Evolutionary conservation across 2,888 invertebrate genomes (phyloP).

Genomic region (Phyto melanocephala): DNA sequence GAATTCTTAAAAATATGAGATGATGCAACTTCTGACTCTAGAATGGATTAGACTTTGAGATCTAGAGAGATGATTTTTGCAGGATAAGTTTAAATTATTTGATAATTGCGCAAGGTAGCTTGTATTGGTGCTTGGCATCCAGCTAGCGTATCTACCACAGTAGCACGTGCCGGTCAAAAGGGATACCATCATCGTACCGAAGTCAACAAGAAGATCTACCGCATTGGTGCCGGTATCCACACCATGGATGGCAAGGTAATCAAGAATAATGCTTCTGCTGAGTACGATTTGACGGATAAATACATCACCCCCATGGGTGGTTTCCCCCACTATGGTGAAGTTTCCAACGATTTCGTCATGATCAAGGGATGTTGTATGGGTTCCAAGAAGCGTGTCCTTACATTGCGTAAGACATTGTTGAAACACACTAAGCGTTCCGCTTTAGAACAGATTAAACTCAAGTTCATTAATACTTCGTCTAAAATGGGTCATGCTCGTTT

Average conservation of each 20-base stretch:
- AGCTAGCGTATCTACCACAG: conserved; percentile 98
- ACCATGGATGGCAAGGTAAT: conserved; percentile 95
- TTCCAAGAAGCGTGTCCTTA: conserved; percentile 97
- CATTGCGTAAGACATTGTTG: conserved; percentile 81
- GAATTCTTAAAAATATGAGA: no score
- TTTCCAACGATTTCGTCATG: conserved; percentile 99
- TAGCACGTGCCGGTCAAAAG: conserved; percentile 95
- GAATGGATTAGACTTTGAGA: no score
- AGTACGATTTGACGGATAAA: conserved; percentile 82
- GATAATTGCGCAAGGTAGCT: conserved; percentile 98
- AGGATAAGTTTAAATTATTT: no score
- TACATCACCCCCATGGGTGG: conserved; percentile 99
- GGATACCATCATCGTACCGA: conserved; percentile 99
- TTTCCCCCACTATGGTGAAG: conserved; percentile 99
- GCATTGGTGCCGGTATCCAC: conserved; percentile 92
- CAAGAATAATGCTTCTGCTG: conserved; percentile 98
- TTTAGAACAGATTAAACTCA: conserved; percentile 97
- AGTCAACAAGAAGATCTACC: conserved; percentile 99
- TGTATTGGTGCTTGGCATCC: conserved; percentile 99
- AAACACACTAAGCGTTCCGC: conserved; percentile 97
- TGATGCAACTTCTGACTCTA: no score
- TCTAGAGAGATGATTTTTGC: no score
- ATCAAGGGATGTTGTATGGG: conserved; percentile 92
- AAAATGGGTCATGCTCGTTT: conserved; percentile 99
- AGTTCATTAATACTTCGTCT: conserved; percentile 99